These are phyloP conservation scores for Pantala flavescens DNA, from an alignment of 1,140 invertebrate genomes.

Conservation along the genomic window DNA sequence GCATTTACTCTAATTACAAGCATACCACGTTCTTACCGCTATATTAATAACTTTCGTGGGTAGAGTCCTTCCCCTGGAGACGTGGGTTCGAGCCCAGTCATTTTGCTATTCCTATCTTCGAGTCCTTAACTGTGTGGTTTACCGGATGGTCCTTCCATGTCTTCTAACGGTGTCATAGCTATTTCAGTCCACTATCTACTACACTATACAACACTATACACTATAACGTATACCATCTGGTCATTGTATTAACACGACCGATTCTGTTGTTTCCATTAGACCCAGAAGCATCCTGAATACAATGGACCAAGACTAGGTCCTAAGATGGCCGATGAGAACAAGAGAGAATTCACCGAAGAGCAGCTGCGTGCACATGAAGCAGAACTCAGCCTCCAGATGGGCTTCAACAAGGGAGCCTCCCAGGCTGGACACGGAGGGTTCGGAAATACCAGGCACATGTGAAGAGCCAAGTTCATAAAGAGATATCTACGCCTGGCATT, in stretches of 20 bases:
- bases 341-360: conserved; percentile 87
- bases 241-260: conserved; percentile 25
- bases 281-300: conserved; percentile 90
- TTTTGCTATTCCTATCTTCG: too few species aligned
- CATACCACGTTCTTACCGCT: too few species aligned
- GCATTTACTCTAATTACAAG: too few species aligned
- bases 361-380: conserved; percentile 84
- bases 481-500: not conserved
- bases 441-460: conserved; percentile 93
- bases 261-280: conserved; percentile 43
- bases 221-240: too few species aligned
- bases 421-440: conserved; percentile 80
- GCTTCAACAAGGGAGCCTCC: conserved; percentile 86
- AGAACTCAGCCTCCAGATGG: conserved; percentile 90
- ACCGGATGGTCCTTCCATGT: too few species aligned
- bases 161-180: too few species aligned
- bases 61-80: too few species aligned
- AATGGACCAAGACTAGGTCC: conserved; percentile 80
- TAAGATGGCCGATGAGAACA: conserved; percentile 90
- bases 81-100: too few species aligned
- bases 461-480: conserved; percentile 30
- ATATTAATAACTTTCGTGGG: too few species aligned
- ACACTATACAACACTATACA: too few species aligned
- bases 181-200: too few species aligned
- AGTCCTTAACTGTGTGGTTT: too few species aligned